A percentile compares a stretch with the other conserved stretches of the same genome.
These are phyloP conservation scores for Scaptomyza hsui DNA, from an alignment of 1,140 invertebrate species.

Conservation along the genomic window DNA sequence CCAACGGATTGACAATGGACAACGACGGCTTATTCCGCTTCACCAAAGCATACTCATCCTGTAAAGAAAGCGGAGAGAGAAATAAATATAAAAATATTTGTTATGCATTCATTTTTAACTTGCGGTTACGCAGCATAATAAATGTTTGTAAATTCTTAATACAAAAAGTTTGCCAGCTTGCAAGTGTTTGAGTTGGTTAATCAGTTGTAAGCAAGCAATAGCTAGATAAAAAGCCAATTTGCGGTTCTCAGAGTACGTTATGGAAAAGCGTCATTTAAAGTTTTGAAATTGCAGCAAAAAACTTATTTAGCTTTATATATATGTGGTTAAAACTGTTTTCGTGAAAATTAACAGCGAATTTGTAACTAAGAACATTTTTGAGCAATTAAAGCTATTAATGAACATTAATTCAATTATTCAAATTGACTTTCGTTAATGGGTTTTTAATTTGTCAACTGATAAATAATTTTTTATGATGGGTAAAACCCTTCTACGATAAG, in stretches of 20 bases:
- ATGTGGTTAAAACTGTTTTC: too few relatives aligned
- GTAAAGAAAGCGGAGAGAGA: not conserved
- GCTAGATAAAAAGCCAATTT: constrained; percentile 12
- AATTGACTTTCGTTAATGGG: not conserved
- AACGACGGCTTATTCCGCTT: constrained; percentile 88
- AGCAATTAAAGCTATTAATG: too few relatives aligned
- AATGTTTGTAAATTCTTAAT: constrained; percentile 35
- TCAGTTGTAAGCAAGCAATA: not conserved
- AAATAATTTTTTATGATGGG: constrained; percentile 13
- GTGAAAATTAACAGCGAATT: too few relatives aligned
- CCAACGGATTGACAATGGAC: constrained; percentile 91
- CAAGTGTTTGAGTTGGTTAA: constrained; percentile 30
- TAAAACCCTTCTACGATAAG: constrained; percentile 7
- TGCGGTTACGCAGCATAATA: constrained; percentile 24
- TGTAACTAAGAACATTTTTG: too few relatives aligned
- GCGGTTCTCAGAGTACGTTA: too few relatives aligned
- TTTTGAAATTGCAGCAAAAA: too few relatives aligned
- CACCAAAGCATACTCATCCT: constrained; percentile 64
- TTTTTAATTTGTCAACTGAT: constrained; percentile 12
- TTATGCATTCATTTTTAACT: constrained; percentile 46
- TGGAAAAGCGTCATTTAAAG: not conserved
- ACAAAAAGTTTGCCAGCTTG: constrained; percentile 35
- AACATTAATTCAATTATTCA: constrained; percentile 1
- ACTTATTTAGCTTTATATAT: too few relatives aligned
- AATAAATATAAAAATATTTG: constrained; percentile 17